Conservation (phyloP, 2,113 vertebrate genomes). For the Gallinago paraguaiae region DNA sequence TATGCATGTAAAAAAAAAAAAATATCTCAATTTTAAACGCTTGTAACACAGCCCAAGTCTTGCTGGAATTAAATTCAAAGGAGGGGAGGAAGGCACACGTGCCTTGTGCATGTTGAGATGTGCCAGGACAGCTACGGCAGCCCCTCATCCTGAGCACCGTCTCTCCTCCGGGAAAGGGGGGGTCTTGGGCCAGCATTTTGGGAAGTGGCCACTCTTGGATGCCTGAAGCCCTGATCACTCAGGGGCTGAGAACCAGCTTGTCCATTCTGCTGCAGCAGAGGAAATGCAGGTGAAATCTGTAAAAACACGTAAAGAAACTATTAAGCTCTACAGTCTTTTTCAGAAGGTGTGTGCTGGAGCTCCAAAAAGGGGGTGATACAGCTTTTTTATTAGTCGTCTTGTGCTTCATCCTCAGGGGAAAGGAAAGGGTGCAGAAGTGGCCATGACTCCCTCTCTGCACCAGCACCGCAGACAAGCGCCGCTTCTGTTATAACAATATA, state of each 20-base stretch:
- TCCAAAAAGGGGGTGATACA: background rate
- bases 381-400: background rate
- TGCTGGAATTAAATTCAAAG: background rate
- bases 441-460: background rate
- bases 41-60: background rate
- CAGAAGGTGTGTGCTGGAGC: background rate
- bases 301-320: background rate
- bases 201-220: background rate
- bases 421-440: background rate
- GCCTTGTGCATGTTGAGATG: fast-evolving
- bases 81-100: fast-evolving
- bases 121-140: background rate
- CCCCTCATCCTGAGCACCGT: background rate
- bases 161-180: background rate
- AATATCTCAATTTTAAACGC: background rate
- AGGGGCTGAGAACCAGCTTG: background rate
- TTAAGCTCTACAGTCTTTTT: background rate
- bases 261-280: background rate
- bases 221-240: fast-evolving
- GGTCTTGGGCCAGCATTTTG: background rate
- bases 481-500: background rate
- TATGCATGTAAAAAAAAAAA: fast-evolving
- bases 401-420: background rate
- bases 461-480: background rate
- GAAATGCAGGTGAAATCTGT: background rate